Evolutionary conservation across 2,888 invertebrate species (phyloP).

Genomic region (Nemurella pictetii): DNA sequence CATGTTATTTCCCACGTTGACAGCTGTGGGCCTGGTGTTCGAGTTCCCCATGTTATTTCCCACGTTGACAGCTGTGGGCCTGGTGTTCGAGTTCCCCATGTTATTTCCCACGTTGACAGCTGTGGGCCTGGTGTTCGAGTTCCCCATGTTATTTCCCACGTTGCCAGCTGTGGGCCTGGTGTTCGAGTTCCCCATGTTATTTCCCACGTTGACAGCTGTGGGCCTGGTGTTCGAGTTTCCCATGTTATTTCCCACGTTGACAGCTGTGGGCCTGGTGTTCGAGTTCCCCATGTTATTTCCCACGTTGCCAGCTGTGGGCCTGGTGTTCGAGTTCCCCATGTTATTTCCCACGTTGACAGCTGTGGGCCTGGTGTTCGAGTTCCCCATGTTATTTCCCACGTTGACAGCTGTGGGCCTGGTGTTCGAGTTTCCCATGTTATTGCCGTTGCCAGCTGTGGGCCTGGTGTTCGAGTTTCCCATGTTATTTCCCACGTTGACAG

Average conservation of each 20-base stretch:
- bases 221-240: not conserved
- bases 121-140: too few relatives aligned
- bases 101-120: too few relatives aligned
- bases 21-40: not conserved
- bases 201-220: not conserved
- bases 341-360: not conserved
- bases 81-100: too few relatives aligned
- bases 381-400: too few relatives aligned
- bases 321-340: not conserved
- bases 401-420: too few relatives aligned
- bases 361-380: too few relatives aligned
- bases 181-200: too few relatives aligned
- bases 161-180: too few relatives aligned
- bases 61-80: too few relatives aligned
- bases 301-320: not conserved
- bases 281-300: not conserved
- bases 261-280: not conserved
- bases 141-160: too few relatives aligned
- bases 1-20: not conserved
- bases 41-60: not conserved
- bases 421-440: not conserved
- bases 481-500: too few relatives aligned
- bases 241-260: not conserved
- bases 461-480: not conserved
- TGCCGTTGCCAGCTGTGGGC: not conserved